These are phyloP conservation scores for Hippocampus kuda DNA, from an alignment of 2,797 vertebrate genomes.

Conservation along the genomic window DNA sequence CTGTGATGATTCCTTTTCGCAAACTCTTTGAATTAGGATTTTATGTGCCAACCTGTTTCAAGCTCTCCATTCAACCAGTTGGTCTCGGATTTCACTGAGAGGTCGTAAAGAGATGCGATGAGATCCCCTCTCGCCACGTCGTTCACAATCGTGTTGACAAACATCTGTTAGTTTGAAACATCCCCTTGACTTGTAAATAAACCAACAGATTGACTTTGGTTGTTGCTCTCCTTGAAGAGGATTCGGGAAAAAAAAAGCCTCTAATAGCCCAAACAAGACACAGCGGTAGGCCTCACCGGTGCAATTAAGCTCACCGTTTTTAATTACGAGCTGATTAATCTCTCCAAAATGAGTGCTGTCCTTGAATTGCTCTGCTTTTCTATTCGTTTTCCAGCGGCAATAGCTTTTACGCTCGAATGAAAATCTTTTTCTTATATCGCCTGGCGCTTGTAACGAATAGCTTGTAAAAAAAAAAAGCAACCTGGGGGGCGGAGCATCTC, in stretches of 20 bases:
- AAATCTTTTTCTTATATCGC: constrained; percentile 16
- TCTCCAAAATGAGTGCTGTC: constrained; percentile 39
- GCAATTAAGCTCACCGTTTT: constrained; percentile 38
- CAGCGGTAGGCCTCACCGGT: constrained; percentile 20
- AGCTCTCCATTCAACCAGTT: background rate
- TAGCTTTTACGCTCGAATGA: constrained; percentile 20
- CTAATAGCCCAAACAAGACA: constrained; percentile 42
- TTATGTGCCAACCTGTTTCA: background rate
- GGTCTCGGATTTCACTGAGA: background rate
- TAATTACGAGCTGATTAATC: constrained; percentile 48
- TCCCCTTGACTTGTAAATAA: background rate
- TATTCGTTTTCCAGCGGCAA: constrained; percentile 30
- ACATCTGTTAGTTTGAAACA: background rate
- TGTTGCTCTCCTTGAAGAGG: constrained; percentile 38
- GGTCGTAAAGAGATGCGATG: background rate
- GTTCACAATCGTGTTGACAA: background rate
- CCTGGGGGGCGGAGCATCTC: background rate
- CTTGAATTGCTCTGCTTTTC: constrained; percentile 40
- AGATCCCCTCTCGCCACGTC: background rate
- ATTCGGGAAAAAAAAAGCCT: constrained; percentile 28
- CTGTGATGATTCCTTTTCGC: too few relatives aligned
- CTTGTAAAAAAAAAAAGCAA: constrained; percentile 16
- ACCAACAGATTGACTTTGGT: constrained; percentile 1
- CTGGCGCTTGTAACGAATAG: constrained; percentile 17
- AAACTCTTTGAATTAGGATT: too few relatives aligned